Conservation (phyloP, 1,140 invertebrate species). For the Aphelinus certus region DNA sequence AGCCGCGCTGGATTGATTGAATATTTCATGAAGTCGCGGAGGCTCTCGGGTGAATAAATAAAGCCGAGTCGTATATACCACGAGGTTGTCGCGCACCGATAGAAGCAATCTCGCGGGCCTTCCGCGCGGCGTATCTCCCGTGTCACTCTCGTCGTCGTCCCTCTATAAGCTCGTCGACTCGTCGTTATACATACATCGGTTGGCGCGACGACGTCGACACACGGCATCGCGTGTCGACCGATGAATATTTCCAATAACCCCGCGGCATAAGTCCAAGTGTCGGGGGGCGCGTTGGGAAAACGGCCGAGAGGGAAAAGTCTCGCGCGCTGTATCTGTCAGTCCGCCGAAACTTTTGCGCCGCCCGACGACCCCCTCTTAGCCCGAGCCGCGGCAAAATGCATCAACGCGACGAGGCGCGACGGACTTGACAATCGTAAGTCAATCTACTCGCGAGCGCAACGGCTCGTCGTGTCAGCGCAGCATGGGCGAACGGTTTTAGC, state of each 20-base stretch:
- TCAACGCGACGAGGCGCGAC: background rate
- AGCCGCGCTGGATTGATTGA: background rate
- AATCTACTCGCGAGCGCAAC: conserved; percentile 7
- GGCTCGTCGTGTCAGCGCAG: background rate
- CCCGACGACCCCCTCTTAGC: background rate
- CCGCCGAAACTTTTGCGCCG: too few species aligned
- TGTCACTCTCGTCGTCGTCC: too few species aligned
- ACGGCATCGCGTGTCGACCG: conserved; percentile 4
- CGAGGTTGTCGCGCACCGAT: too few species aligned
- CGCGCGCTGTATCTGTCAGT: background rate
- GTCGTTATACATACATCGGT: conserved; percentile 26
- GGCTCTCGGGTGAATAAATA: too few species aligned
- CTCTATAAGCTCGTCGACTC: too few species aligned
- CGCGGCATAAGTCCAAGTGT: conserved; percentile 9
- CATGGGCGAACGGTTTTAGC: background rate
- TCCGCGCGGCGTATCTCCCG: too few species aligned
- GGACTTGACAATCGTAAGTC: conserved; percentile 25
- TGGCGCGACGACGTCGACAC: background rate
- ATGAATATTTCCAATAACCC: conserved; percentile 23
- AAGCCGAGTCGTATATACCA: too few species aligned
- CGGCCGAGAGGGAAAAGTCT: conserved; percentile 5
- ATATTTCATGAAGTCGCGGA: background rate
- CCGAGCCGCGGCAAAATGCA: conserved; percentile 8
- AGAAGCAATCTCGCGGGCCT: conserved; percentile 2
- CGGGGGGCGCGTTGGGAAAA: background rate